Evolutionary conservation across 2,113 vertebrate species (phyloP).

Genomic region (Zosterops lateralis): DNA sequence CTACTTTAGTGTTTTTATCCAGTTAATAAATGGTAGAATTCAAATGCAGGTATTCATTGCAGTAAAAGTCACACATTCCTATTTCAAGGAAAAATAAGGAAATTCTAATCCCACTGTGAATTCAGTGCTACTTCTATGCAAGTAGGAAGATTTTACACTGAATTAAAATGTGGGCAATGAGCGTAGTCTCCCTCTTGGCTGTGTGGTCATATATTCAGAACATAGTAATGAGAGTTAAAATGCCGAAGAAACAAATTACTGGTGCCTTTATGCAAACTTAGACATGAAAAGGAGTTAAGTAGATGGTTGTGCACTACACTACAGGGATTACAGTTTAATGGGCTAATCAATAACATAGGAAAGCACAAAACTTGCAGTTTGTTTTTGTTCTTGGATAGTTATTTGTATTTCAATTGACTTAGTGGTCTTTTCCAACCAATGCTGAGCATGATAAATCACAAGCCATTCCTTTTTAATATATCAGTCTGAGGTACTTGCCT

Average conservation of each 20-base stretch:
- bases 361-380: background rate
- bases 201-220: background rate
- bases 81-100: background rate
- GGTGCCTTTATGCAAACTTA: background rate
- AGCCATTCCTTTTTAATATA: background rate
- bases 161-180: background rate
- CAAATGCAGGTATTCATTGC: background rate
- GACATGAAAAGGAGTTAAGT: background rate
- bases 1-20: background rate
- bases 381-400: background rate
- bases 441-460: background rate
- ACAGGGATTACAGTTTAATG: background rate
- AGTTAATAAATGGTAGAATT: background rate
- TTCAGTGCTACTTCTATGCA: background rate
- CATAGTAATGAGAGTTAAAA: background rate
- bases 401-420: background rate
- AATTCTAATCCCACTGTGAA: background rate
- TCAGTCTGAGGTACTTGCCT: background rate
- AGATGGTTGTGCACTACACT: background rate
- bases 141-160: background rate
- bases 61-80: background rate
- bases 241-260: background rate
- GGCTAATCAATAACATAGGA: background rate
- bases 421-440: background rate
- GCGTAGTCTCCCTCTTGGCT: accelerated